Base-by-base conservation (phyloP, 2,797 vertebrate genomes). In the Cryptoprocta ferox region DNA sequence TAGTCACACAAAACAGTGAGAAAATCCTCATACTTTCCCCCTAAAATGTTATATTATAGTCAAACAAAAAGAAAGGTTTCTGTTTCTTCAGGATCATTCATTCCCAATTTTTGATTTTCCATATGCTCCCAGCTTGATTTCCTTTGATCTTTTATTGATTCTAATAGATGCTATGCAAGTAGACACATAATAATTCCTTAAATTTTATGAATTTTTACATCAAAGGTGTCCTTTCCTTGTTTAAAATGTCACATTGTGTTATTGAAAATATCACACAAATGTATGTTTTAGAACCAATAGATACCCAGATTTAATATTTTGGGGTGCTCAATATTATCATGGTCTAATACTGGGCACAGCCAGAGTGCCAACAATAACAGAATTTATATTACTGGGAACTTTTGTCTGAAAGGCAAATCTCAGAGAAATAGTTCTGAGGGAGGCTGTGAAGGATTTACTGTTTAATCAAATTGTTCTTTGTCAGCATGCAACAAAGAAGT, bases 391-490 rank as follows among this genome's bases (percentile, higher is more conserved):
- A 73, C 80, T 88, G 37, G 48, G 39, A 97, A 91, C 26, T 86
- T 98, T 93, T 93, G 35, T 92, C 86, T 96, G 89, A 97, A 96
- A 91, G 84, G 83, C 96, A 95, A 96, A 96, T 95, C 87, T 94
- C 68, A 91, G 70, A 96, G 81, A 97, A 92, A 94, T 68, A 1
- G 45, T 91, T 97, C 90, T 94, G 76, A 93, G 26, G 35, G 83
- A 88, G 56, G 32, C 39, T 75, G 35, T 96, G 95, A 97, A 97
- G 94, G 90, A 95, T 97, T 96, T 96, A 97, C 85, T 98, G 18
- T 97, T 97, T 97, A 98, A 98, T 98, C 96, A 98, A 96, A 93
- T 92, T 91, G 59, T 84, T 97, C 70, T 96, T 97, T 97, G 89
- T 96, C 95, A 96, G 97, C 61, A 94, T 84, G 65, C 84, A 93